Evolutionary conservation across 2,113 vertebrate species (phyloP).

Genomic region (Gavialis gangeticus): DNA sequence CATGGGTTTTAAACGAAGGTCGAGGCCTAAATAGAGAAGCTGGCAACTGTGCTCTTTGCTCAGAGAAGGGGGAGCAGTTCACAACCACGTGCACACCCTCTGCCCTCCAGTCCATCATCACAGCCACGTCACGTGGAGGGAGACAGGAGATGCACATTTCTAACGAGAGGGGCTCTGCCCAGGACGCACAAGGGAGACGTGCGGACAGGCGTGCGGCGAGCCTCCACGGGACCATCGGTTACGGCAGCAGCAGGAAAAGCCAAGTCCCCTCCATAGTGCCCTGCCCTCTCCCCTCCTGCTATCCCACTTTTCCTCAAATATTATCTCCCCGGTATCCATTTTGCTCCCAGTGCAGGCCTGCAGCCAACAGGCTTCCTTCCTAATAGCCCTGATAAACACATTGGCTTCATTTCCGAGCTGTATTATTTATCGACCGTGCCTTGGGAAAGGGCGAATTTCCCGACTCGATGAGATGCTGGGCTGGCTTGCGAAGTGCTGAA

Average conservation of each 20-base stretch:
- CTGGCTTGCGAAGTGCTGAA: not conserved
- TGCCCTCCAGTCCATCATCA: not conserved
- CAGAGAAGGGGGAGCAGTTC: not conserved
- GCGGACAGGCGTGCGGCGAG: fast-evolving
- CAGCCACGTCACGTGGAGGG: not conserved
- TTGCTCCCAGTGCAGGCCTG: constrained; percentile 2
- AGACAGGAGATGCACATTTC: constrained; percentile 4
- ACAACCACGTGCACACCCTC: not conserved
- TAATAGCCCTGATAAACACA: not conserved
- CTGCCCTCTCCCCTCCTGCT: not conserved
- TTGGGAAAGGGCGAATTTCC: constrained; percentile 1
- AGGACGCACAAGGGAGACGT: not conserved
- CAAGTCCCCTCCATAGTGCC: fast-evolving
- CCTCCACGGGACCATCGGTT: not conserved
- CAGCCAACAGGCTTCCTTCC: not conserved
- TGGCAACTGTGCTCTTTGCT: not conserved
- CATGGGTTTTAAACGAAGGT: not conserved
- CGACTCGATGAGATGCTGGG: not conserved
- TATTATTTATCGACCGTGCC: constrained; percentile 5
- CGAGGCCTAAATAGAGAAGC: not conserved
- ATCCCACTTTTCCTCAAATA: not conserved
- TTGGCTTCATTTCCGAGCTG: not conserved
- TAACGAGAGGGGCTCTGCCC: constrained; percentile 28
- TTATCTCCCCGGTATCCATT: not conserved
- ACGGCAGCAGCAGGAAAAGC: constrained; percentile 9